Conservation (phyloP, 1,140 invertebrate species). For the Cotesia typhae region DNA sequence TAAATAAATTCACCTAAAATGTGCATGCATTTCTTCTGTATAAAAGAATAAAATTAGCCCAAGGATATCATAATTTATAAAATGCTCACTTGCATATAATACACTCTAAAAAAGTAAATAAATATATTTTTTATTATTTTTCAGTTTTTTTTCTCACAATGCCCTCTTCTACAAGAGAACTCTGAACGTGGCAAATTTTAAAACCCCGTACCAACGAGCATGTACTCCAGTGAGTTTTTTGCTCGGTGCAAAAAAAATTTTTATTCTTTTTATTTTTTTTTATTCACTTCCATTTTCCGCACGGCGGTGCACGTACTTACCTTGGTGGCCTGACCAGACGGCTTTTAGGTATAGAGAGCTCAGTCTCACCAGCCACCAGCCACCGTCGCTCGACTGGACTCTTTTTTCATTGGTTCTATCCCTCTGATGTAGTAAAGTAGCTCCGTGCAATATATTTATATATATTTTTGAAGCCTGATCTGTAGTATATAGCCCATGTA, state of each 20-base stretch:
- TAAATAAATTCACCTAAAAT: background rate
- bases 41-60: slow-evolving; percentile 12
- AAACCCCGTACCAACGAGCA: slow-evolving; percentile 30
- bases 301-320: slow-evolving; percentile 29
- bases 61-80: slow-evolving; percentile 22
- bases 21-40: slow-evolving; percentile 2
- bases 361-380: slow-evolving; percentile 22
- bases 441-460: background rate
- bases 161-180: slow-evolving; percentile 1
- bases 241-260: slow-evolving; percentile 2
- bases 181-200: slow-evolving; percentile 34
- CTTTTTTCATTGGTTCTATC: background rate
- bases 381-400: slow-evolving; percentile 20
- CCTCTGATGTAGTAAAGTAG: background rate
- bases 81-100: slow-evolving; percentile 23
- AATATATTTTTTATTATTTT: slow-evolving; percentile 18
- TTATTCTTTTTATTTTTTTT: slow-evolving; percentile 37
- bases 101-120: background rate
- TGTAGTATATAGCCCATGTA: background rate
- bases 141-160: slow-evolving; percentile 14
- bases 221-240: slow-evolving; percentile 28
- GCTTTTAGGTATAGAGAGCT: slow-evolving; percentile 52
- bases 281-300: slow-evolving; percentile 40
- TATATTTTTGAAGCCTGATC: background rate
- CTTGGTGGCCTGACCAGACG: slow-evolving; percentile 43